Base-by-base conservation (phyloP, 1,140 invertebrate genomes). In the Penaeus vannamei region DNA sequence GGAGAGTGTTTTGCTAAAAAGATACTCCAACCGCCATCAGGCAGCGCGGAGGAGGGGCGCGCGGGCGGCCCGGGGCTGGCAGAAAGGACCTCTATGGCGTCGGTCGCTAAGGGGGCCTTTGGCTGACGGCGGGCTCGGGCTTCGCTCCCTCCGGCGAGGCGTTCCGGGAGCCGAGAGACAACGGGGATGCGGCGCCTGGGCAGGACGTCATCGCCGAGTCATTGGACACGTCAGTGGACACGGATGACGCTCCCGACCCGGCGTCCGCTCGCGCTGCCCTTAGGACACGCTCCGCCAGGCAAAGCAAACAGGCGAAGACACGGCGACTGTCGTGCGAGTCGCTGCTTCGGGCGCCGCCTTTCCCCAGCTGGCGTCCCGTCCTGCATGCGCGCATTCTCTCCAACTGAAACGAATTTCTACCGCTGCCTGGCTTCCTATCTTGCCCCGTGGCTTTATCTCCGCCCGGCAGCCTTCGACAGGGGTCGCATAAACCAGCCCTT, bases 1-100 rank as follows among this genome's bases (percentile, higher is more conserved):
- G 66, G 60, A 72, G 86, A 76, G 80, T 83, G 86, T 88, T 88
- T 88, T 76, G 86, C 64, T 83, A 83, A 69, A 88, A 83, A 88
- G 66, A 83, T 84, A 88, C 81, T 81, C 86, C 19, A 46, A 46
- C 64, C 46, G 86, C 76, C 72, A 87, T 59, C 66, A 77, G 80
- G 46, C 61, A 66, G 8, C 76, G 69, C 22, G 86, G 17, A 32
- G 46, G 60, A 87, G 86, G 69, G 77, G 36, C 79, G 79, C n/a
- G 2, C 23, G 26, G n/a, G 42, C 3, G 17, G 32, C 61, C 29
- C 61, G 32, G 23, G 46, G 26, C 69, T 10, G 8, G 60, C n/a
- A 36, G 69, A 82, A 22, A 42, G 59, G 26, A 46, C 62, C 61
- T 42, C 62, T 82, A 20, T 46, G 17, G 29, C 79, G 46, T n/a